phyloP scores from a whole-genome alignment of 2,113 vertebrate species.

The Trogon melanurus region DNA sequence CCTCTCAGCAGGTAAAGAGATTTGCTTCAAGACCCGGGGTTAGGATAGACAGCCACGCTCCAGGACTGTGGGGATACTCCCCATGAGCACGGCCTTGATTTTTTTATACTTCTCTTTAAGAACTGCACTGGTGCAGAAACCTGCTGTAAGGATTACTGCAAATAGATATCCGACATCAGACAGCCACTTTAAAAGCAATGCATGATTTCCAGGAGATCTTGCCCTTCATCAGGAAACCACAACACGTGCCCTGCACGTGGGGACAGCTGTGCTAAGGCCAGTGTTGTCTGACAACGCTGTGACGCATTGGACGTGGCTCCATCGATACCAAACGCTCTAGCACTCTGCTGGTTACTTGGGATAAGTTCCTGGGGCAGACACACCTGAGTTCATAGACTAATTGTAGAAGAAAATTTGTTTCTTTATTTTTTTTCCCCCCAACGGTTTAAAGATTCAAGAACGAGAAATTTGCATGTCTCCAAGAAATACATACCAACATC shows the following conservation, averaged over 20 bases:
- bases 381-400: background rate
- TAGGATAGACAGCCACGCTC: background rate
- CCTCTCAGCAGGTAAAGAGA: background rate
- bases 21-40: background rate
- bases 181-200: background rate
- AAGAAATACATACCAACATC: background rate
- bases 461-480: background rate
- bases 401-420: background rate
- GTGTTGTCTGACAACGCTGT: background rate
- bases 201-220: background rate
- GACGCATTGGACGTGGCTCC: background rate
- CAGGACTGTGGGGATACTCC: background rate
- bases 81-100: background rate
- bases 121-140: background rate
- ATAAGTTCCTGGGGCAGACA: background rate
- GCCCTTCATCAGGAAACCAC: background rate
- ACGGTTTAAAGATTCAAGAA: background rate
- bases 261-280: background rate
- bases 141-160: background rate
- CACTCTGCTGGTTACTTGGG: accelerated
- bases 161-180: background rate
- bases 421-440: background rate
- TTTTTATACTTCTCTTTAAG: background rate
- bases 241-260: background rate
- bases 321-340: background rate